Base-by-base conservation (phyloP, 2,797 vertebrate genomes). In the Masticophis lateralis region DNA sequence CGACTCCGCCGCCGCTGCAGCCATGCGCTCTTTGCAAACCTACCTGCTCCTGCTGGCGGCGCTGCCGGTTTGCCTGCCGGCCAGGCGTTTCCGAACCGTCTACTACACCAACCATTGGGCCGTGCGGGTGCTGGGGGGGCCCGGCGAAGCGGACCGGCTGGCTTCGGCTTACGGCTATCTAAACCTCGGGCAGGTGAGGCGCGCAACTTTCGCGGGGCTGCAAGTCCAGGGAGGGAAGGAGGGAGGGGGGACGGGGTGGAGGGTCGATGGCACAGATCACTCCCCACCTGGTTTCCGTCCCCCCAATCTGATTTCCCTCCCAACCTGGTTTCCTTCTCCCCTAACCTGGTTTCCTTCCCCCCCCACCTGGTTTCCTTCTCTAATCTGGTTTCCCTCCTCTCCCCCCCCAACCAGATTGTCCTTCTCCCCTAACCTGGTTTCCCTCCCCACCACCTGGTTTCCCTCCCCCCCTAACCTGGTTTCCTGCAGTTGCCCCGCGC, bases 31-130 rank as follows among this genome's bases (percentile, higher is more conserved):
- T 94, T 88, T 94, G 92, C 95, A 47, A 93, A 94, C 91, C 94
- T 91, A 88, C 56, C 91, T 92, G 28, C 94, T 88, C 8, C 93
- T 96, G 61, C 87, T 95, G 66, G 93, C 95, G 92, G 93, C 95
- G 90, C 96, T 97, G 61, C 89, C 94, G 93, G 96, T 94, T 90
- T 93, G 94, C 95, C 92, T 95, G 66, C 66, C 66, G 66, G 96
- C 96, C 74, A 88, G 92, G 55, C 94, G 96, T 93, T 91, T 97
- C 94, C 97, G 97, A 91, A 90, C 96, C 93, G 95, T 98, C 93
- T 98, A 98, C 93, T 99, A 98, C 94, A 98, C 98, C 89, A 99
- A 99, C 97, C 99, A 99, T 97, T 99, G 98, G 98, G 99, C 98
- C 56, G 98, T 99, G 92, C 97, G 97, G 93, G 97, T 99, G 91